Evolutionary conservation across 2,797 vertebrate genomes (phyloP).

Genomic region (Sebastiscus tertius): DNA sequence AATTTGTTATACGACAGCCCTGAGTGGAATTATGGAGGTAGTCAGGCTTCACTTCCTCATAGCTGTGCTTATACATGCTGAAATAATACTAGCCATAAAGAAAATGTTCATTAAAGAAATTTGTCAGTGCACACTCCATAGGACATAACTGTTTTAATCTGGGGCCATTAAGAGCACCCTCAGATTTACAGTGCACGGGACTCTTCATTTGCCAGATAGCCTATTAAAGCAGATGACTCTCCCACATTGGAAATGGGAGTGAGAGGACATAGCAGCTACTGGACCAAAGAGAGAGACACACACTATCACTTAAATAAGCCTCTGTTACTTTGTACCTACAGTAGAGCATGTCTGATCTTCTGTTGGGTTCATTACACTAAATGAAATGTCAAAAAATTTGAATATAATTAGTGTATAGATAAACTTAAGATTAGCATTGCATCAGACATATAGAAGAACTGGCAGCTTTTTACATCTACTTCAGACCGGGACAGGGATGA

Average conservation of each 20-base stretch:
- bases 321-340: conserved; percentile 9
- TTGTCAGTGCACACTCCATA: conserved; percentile 83
- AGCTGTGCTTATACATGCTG: conserved; percentile 76
- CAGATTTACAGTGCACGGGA: conserved; percentile 82
- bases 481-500: conserved; percentile 1
- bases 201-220: conserved; percentile 84
- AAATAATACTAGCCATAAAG: conserved; percentile 84
- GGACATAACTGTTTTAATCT: conserved; percentile 87
- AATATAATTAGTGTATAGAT: not conserved
- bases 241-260: conserved; percentile 77
- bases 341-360: not conserved
- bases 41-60: conserved; percentile 66
- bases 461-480: conserved; percentile 2
- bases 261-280: conserved; percentile 68
- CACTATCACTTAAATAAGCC: conserved; percentile 31
- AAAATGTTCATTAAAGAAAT: conserved; percentile 86
- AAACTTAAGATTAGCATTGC: not conserved
- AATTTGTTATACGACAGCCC: conserved; percentile 45
- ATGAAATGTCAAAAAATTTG: not conserved
- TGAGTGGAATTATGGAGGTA: conserved; percentile 49
- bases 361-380: not conserved
- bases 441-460: not conserved
- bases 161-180: conserved; percentile 80
- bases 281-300: conserved; percentile 50
- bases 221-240: conserved; percentile 84